Conservation (phyloP, 2,797 vertebrate species). For the Spondyliosoma cantharus region DNA sequence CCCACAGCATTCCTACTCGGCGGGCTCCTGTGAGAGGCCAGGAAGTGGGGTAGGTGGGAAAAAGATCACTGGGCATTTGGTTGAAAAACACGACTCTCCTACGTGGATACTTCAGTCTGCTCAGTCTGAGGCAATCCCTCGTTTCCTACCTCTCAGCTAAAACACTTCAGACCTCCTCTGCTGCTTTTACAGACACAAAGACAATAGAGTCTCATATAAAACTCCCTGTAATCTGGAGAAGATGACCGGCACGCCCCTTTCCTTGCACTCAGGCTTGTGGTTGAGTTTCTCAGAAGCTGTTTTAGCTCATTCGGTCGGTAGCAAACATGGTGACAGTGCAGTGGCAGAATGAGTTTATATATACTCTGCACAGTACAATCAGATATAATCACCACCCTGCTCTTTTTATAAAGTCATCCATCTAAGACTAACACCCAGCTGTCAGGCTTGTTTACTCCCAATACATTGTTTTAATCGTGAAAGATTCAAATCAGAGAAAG, state of each 20-base stretch:
- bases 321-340: slow-evolving; percentile 34
- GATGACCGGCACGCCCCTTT: slow-evolving; percentile 43
- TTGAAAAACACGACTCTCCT: slow-evolving; percentile 46
- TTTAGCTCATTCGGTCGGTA: slow-evolving; percentile 39
- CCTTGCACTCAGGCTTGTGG: slow-evolving; percentile 45
- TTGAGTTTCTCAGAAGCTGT: slow-evolving; percentile 62
- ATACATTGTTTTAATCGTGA: slow-evolving; percentile 32
- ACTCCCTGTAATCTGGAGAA: slow-evolving; percentile 66
- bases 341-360: slow-evolving; percentile 26
- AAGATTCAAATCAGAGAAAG: slow-evolving; percentile 10
- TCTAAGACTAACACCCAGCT: slow-evolving; percentile 40
- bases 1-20: slow-evolving; percentile 68
- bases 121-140: slow-evolving; percentile 22
- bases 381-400: slow-evolving; percentile 58
- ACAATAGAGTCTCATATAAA: slow-evolving; percentile 67
- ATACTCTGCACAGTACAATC: slow-evolving; percentile 51
- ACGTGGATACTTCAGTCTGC: slow-evolving; percentile 5
- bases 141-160: slow-evolving; percentile 42
- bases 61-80: slow-evolving; percentile 52
- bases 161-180: slow-evolving; percentile 48
- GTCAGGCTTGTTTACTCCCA: slow-evolving; percentile 24
- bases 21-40: slow-evolving; percentile 66
- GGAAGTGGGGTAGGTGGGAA: slow-evolving; percentile 67
- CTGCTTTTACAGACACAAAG: slow-evolving; percentile 57
- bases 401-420: slow-evolving; percentile 36